Percentiles rank a stretch among this genome's conserved stretches.
These are phyloP conservation scores for Ormyrus pomaceus DNA, from an alignment of 2,888 invertebrate species.

Conservation along the genomic window DNA sequence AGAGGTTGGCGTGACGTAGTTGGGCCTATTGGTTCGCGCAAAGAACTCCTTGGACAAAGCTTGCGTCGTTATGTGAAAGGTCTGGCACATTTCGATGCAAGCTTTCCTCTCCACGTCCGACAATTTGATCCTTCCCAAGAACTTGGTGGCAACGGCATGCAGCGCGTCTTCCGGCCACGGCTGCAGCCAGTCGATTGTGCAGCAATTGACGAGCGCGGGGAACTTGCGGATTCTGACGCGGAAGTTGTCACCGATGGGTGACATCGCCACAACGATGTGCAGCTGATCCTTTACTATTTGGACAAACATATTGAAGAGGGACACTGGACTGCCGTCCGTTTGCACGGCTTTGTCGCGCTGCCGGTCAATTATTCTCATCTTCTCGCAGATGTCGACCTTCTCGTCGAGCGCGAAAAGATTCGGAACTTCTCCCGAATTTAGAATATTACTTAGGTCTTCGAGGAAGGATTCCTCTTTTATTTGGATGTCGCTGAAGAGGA, in stretches of 20 bases:
- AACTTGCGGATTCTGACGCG: conserved; percentile 90
- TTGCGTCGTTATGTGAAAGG: conserved; percentile 92
- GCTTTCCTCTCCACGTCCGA: conserved; percentile 83
- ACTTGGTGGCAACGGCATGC: conserved; percentile 87
- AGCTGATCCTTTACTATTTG: conserved; percentile 92
- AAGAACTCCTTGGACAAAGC: conserved; percentile 82
- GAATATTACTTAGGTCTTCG: conserved; percentile 93
- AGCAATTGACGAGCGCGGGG: conserved; percentile 95
- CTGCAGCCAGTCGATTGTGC: conserved; percentile 97
- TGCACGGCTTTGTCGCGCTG: conserved; percentile 90
- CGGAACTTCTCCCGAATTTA: conserved; percentile 95
- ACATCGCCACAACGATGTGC: conserved; percentile 93
- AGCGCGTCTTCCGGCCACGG: conserved; percentile 96
- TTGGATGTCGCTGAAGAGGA: conserved; percentile 94
- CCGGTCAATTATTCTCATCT: conserved; percentile 94
- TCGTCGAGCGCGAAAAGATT: conserved; percentile 92
- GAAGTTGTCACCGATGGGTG: conserved; percentile 91
- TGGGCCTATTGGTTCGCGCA: conserved; percentile 82
- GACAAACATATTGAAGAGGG: conserved; percentile 94
- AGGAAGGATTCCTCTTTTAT: conserved; percentile 95
- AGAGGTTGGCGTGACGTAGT: conserved; percentile 95
- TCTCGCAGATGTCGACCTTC: conserved; percentile 93
- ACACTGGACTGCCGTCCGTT: conserved; percentile 94
- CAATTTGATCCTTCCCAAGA: conserved; percentile 87
- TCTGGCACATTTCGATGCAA: conserved; percentile 92